A percentile compares a stretch with the other conserved stretches of the same genome.
Conservation (phyloP, 2,888 invertebrate species). For the Agrochola circellaris region DNA sequence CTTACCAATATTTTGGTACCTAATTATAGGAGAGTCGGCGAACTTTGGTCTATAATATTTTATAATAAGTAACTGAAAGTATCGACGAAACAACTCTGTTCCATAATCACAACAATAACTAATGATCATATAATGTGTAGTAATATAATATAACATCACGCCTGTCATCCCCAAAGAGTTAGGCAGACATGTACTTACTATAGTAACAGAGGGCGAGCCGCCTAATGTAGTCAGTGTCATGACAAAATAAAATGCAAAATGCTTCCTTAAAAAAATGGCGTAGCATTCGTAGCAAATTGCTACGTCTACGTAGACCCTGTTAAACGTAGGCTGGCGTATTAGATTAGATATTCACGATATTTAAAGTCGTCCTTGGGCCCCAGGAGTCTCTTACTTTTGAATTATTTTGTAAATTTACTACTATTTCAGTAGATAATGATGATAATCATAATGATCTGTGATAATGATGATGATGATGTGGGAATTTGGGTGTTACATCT, state of each 20-base stretch:
- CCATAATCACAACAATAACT: neutral
- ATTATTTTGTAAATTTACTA: neutral
- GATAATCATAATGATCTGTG: neutral
- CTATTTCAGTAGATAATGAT: neutral
- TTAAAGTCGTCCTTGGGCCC: neutral
- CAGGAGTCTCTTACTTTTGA: neutral
- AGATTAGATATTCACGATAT: neutral
- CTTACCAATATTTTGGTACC: neutral
- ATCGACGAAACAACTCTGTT: neutral
- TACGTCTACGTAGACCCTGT: constrained; percentile 6
- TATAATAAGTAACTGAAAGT: neutral
- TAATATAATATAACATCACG: neutral
- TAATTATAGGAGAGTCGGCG: neutral
- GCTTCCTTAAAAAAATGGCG: neutral
- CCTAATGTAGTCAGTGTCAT: neutral
- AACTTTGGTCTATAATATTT: neutral
- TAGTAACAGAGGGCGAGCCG: neutral
- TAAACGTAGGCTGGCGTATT: constrained; percentile 13
- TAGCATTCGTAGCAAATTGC: constrained; percentile 24
- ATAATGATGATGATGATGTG: neutral
- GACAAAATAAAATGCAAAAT: neutral
- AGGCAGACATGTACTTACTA: neutral
- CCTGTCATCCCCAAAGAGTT: neutral
- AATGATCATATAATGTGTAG: neutral
- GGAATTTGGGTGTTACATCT: neutral